phyloP scores from a whole-genome alignment of 64 coral and sea anemone species.

The Montipora capricornis region DNA sequence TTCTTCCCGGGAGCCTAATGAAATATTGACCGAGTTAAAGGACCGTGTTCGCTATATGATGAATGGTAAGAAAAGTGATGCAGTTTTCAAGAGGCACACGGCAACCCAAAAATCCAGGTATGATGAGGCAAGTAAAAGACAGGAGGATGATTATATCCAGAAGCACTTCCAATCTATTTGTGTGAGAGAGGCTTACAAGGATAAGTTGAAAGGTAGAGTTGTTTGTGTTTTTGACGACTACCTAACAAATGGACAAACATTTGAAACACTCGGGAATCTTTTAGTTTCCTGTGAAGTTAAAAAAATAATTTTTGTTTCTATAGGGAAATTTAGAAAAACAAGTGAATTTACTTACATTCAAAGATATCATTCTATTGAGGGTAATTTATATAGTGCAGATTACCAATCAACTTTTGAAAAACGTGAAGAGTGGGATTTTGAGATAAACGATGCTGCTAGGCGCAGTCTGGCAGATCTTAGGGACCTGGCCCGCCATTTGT shows the following conservation, averaged over 20 bases:
- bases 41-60: neutral
- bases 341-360: neutral
- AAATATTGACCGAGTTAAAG: slow-evolving; percentile 51
- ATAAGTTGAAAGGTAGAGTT: neutral
- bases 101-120: slow-evolving; percentile 6
- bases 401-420: neutral
- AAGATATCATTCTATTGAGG: neutral
- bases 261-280: too few species aligned
- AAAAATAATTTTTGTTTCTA: neutral
- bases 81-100: slow-evolving; percentile 58
- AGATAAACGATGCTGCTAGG: neutral
- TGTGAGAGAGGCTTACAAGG: slow-evolving; percentile 24
- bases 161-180: neutral
- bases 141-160: neutral
- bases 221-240: too few species aligned
- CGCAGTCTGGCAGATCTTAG: neutral
- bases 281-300: too few species aligned
- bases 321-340: slow-evolving; percentile 1
- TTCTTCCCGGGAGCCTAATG: slow-evolving; percentile 2
- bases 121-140: neutral
- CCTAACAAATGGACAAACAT: too few species aligned
- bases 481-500: neutral
- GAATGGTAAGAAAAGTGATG: slow-evolving; percentile 16
- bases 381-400: neutral
- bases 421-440: neutral